Evolutionary conservation across 2,113 vertebrate species (phyloP), one percentile per base, ranked within the genome.

Genomic region (Percina caprodes): DNA sequence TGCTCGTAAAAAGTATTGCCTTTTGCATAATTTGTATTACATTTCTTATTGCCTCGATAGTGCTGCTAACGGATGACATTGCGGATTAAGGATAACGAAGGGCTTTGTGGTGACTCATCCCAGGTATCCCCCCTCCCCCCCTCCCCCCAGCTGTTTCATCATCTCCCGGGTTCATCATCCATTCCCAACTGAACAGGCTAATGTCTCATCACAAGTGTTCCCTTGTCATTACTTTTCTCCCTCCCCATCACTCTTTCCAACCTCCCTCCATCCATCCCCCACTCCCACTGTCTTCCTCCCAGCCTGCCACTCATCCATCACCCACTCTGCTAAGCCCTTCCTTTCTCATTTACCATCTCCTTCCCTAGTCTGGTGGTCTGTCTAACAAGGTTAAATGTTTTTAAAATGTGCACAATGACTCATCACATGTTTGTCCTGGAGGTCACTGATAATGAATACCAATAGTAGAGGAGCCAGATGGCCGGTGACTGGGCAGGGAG

Each of bases 61-160:
- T 23, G 18, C 42, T 72, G 46, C 51, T 16, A 58, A 74, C 66
- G 52, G 54, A 75, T 33, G 79, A 55, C n/a, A 42, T 2, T 4
- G 45, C 4, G 23, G 65, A 65, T 61, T 39, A 51, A 60, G 30
- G 30, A 54, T 26, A 52, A 69, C n/a, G 19, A 45, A 85, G 30
- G 23, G 21, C 10, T 79, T 67, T 59, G 61, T 24, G 82, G 61
- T 92, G 86, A 92, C 82, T 89, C 86, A 91, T 85, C 73, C 58
- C 52, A 58, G 70, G 26, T 75, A 24, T 60, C n/a, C 35, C 14
- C 45, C 12, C 60, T n/a, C 11, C 39, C 19, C 11, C 42, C n/a
- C n/a, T 42, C 4, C 18, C 13, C 67, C 46, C 59, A 18, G 49
- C 58, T 61, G 46, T 51, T 60, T 68, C 62, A 49, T 63, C 42